Base-by-base conservation (phyloP, 92 coral and sea anemone species). In the Galaxea fascicularis region DNA sequence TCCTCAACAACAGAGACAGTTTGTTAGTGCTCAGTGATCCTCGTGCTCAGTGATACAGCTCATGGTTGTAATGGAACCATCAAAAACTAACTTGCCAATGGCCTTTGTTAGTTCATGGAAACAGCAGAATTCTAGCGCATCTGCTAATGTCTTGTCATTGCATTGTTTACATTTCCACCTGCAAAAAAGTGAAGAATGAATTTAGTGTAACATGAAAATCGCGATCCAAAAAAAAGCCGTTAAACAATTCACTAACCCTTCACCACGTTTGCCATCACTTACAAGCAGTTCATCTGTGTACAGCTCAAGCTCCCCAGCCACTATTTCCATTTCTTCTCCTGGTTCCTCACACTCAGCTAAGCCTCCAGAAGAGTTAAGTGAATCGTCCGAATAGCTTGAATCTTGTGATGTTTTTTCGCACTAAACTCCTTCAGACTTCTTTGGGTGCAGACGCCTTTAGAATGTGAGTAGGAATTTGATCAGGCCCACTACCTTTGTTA, bases 401-500 rank as follows among this genome's bases (percentile, higher is more conserved):
- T 35, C 6, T 6, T 6, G 41, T 2, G 41, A 35, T 2, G 6
- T 35, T 6, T 35, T 35, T 35, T 35, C 41, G n/a, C n/a, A n/a
- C n/a, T n/a, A n/a, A n/a, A n/a, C n/a, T n/a, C n/a, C n/a, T n/a
- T n/a, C n/a, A n/a, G n/a, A n/a, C n/a, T n/a, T n/a, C n/a, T n/a
- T 35, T 6, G 41, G 41, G 6, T 35, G 41, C 41, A 35, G 41
- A 35, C 41, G 2, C 41, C 41, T 35, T 35, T 2, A 2, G 41
- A 31, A 88, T 76, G 31, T 39, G 29, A 47, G 72, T 80, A 47
- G 89, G 80, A 29, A 76, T 75, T 65, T 64, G 45, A 69, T 76
- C 84, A 58, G 89, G 89, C 31, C 91, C 88, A 83, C 89, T 21
- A 31, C 83, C 89, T 65, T 76, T 88, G 77, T 64, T 58, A 62